Evolutionary conservation across 2,797 vertebrate species (phyloP), one percentile per base, ranked within the genome.

Genomic region (Megaceryle alcyon): DNA sequence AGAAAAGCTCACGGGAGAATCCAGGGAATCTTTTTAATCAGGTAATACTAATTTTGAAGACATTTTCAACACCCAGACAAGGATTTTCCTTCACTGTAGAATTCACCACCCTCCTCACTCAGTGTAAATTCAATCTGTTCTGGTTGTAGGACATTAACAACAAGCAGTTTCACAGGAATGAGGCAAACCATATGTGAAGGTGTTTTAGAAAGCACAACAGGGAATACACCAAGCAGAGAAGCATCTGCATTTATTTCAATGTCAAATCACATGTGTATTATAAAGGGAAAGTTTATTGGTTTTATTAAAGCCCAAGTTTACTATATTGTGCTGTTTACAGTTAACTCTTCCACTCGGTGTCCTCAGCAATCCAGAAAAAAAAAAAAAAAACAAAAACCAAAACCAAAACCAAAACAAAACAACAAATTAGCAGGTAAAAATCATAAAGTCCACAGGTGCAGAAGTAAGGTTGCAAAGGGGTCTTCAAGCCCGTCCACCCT

Each of bases 161-260:
- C 97, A 97, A 98, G 97, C 96, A 96, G 95, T 98, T 98, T 97
- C 97, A 97, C 94, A 97, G 93, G 95, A 98, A 98, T 93, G 97
- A 98, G 96, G 94, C 86, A 97, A 98, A 97, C 98, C 98, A 98
- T 98, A 98, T 98, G 98, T 97, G 98, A 97, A 98, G 98, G 98
- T 98, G 98, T 98, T 98, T 98, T 86, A 96, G 97, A 97, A 98
- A 97, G 96, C 98, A 98, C 98, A 97, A 98, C 68, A 94, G 98
- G 98, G 98, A 98, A 98, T 98, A 98, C 75, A 86, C 92, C 94
- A 87, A 97, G 97, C 96, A 98, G 98, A 98, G 98, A 95, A 96
- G 97, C 98, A 98, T 98, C 98, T 98, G 98, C 97, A 98, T 98
- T 98, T 98, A 98, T 98, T 98, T 98, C 97, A 96, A 93, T 96